These are phyloP conservation scores for Drosophila lutescens DNA, from an alignment of 2,888 invertebrate species.

Conservation along the genomic window DNA sequence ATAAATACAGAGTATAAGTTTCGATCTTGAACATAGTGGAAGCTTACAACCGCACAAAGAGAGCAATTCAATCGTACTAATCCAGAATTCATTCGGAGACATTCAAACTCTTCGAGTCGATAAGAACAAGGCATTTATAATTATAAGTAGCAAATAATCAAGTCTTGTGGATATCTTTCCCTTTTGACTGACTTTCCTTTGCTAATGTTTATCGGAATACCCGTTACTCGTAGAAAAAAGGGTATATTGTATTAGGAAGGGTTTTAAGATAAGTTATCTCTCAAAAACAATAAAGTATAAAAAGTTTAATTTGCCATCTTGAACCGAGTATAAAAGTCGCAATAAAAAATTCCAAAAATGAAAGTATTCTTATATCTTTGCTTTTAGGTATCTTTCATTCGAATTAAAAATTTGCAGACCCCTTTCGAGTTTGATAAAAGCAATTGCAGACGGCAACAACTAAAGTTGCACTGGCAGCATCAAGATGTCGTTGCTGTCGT, in stretches of 20 bases:
- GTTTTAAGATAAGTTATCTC: no score
- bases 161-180: no score
- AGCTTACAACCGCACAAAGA: neutral
- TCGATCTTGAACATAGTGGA: neutral
- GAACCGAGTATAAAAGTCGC: no score
- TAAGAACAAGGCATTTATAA: neutral
- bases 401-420: neutral
- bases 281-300: no score
- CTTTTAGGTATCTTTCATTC: constrained; percentile 5
- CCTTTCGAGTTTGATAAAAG: constrained; percentile 43
- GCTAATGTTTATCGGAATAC: no score
- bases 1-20: neutral
- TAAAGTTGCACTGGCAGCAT: constrained; percentile 24
- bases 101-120: neutral
- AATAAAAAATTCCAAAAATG: no score
- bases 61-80: neutral
- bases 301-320: no score
- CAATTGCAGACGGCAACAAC: constrained; percentile 38
- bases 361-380: no score
- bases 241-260: neutral
- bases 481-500: constrained; percentile 34
- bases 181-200: neutral
- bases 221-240: no score
- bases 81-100: neutral
- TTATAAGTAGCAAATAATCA: neutral